phyloP scores from a whole-genome alignment of 2,113 vertebrate genomes.

The Alligator sinensis region DNA sequence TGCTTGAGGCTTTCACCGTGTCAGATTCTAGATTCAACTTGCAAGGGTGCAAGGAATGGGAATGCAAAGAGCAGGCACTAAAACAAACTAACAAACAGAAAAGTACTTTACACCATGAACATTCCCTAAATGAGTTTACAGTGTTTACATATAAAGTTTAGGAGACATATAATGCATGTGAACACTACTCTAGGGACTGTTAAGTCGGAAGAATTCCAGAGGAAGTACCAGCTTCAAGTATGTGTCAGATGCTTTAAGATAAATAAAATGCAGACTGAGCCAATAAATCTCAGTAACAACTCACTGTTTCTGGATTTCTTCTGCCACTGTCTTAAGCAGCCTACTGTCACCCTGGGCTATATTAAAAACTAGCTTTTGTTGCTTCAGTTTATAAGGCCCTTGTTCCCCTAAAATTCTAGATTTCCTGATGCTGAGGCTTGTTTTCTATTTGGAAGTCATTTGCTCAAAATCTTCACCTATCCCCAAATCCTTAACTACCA shows the following conservation, averaged over 20 bases:
- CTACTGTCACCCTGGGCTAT: neutral
- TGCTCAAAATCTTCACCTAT: neutral
- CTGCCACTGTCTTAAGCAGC: neutral
- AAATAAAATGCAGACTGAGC: neutral
- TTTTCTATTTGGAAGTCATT: neutral
- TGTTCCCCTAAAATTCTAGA: neutral
- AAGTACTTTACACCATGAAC: fast-evolving
- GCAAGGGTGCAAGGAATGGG: fast-evolving
- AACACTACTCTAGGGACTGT: neutral
- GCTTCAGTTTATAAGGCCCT: neutral
- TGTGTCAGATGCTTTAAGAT: neutral
- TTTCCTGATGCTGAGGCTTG: neutral
- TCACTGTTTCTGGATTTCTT: neutral
- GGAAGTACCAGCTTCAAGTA: neutral
- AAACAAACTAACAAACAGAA: neutral
- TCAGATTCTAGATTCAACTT: neutral
- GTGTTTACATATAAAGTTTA: neutral
- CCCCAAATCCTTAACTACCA: neutral
- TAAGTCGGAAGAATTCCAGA: neutral
- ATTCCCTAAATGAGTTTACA: neutral
- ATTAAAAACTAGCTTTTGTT: neutral
- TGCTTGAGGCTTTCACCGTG: neutral
- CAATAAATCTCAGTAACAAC: neutral
- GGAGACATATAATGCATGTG: neutral
- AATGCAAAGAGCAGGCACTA: fast-evolving